Evolutionary conservation across 2,797 vertebrate genomes (phyloP), one percentile per base, ranked within the genome.

Genomic region (Botia kubotai): DNA sequence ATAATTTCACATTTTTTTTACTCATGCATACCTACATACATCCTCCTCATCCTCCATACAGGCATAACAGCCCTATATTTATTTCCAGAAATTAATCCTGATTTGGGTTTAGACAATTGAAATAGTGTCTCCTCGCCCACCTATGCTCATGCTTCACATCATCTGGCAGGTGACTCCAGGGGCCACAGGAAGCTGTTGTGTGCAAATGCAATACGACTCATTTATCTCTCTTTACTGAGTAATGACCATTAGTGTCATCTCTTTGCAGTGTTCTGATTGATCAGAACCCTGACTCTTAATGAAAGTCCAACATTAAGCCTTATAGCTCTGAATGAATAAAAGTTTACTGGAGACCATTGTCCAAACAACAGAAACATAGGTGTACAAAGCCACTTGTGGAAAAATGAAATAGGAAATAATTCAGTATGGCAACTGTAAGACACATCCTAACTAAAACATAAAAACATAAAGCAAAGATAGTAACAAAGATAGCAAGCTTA

Each of bases 211-310:
- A 50, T 69, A 50, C 6, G 46, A 55, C 69, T 72, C 58, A 65
- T 79, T 72, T 72, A 72, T 79, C 77, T 79, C 19, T 72, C 48
- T 72, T 79, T 39, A 72, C 68, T 55, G 77, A 65, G 48, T 72
- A 79, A 79, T 72, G 58, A 65, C 29, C 33, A 65, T 79, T 79
- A 65, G 68, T n/a, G 58, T 79, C 46, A 65, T 79, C 57, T 43
- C 1, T 65, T 79, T 72, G 46, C 68, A 72, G 21, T 79, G n/a
- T 72, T 53, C 68, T 79, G 19, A 79, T 52, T 26, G 29, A 79
- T 65, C 77, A 79, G 46, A 48, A 21, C 69, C 63, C 5, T 79
- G 43, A 48, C n/a, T 62, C 43, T 2, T 53, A 53, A 63, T 63
- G 26, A 71, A 62, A 79, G 19, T 21, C 77, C 43, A 23, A 39